Percentiles rank a stretch among this genome's conserved stretches.
These are phyloP conservation scores for Lynx canadensis DNA, from an alignment of 2,113 vertebrate genomes.

Conservation along the genomic window DNA sequence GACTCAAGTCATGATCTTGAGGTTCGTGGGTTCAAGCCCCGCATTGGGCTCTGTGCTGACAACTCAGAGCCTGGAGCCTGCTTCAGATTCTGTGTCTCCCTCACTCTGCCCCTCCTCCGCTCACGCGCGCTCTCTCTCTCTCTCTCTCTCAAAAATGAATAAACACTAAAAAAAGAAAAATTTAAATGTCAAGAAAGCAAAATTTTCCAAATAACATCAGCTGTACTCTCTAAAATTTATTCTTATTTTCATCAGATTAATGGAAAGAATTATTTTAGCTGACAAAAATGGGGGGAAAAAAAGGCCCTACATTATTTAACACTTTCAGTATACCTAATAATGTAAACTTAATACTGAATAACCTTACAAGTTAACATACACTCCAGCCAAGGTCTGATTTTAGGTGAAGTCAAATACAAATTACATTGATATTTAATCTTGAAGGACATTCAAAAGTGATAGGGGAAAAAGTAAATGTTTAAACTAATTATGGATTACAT, in stretches of 20 bases:
- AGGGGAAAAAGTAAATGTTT: constrained; percentile 18
- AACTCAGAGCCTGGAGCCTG: too few species aligned
- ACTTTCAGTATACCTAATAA: neutral
- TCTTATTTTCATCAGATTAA: constrained; percentile 30
- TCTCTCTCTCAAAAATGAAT: too few species aligned
- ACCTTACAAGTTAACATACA: neutral
- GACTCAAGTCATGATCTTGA: too few species aligned
- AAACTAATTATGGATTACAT: neutral
- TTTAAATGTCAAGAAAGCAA: constrained; percentile 34
- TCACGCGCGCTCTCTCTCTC: too few species aligned
- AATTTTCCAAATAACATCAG: constrained; percentile 25
- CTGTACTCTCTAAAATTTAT: constrained; percentile 8
- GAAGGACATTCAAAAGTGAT: neutral
- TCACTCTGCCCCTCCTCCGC: too few species aligned
- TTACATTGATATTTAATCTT: neutral
- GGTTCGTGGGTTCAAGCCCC: too few species aligned
- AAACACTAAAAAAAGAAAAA: too few species aligned
- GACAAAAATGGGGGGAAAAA: neutral
- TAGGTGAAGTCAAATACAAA: constrained; percentile 27
- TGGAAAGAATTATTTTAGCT: neutral
- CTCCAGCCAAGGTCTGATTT: neutral
- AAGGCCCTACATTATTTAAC: neutral
- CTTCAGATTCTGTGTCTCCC: too few species aligned
- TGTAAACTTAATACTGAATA: constrained; percentile 1
- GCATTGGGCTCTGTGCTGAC: too few species aligned